Evolutionary conservation across 2,888 invertebrate species (phyloP), one percentile per base, ranked within the genome.

Genomic region (Herminia tarsipennalis): DNA sequence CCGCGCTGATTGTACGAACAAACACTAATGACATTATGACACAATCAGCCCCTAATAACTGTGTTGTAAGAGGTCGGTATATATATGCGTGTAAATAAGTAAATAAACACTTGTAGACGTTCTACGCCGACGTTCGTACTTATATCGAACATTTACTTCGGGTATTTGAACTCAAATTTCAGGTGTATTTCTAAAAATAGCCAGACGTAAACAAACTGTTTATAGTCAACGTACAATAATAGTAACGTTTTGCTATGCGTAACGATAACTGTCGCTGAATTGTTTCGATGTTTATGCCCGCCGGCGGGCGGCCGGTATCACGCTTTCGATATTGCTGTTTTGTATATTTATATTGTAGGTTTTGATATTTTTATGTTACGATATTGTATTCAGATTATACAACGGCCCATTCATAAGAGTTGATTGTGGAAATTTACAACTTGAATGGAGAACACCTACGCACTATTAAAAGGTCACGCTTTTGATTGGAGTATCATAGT

Each of bases 71-170:
- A 61, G 34, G 40, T 38, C 33, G 39, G 30, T 34, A 51, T 37
- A 52, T 64, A 54, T 53, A 47, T 54, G 54, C 56, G 65, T 63
- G 65, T 65, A 65, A 70, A 70, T 67, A 78, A 58, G 86, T 88
- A 88, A 88, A 88, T 86, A 88, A 88, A 88, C 88, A 88, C 81
- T 86, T 83, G 85, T 83, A 78, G 80, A 71, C 70, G 71, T 69
- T 73, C 65, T 70, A 70, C 73, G 70, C 64, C 58, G 49, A 45
- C 48, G 27, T 44, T 14, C 24, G 37, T 39, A 43, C 45, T 50
- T 47, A 25, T 27, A 5, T 39, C 29, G 18, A 28, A 40, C 21
- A 38, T 40, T 28, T 30, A 34, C 22, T 29, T 39, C n/a, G 29
- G 20, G 24, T 35, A 21, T 39, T 46, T 35, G 30, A 40, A 47